These are phyloP conservation scores for Philotrypesis tridentata DNA, from an alignment of 1,140 invertebrate species.

Conservation along the genomic window DNA sequence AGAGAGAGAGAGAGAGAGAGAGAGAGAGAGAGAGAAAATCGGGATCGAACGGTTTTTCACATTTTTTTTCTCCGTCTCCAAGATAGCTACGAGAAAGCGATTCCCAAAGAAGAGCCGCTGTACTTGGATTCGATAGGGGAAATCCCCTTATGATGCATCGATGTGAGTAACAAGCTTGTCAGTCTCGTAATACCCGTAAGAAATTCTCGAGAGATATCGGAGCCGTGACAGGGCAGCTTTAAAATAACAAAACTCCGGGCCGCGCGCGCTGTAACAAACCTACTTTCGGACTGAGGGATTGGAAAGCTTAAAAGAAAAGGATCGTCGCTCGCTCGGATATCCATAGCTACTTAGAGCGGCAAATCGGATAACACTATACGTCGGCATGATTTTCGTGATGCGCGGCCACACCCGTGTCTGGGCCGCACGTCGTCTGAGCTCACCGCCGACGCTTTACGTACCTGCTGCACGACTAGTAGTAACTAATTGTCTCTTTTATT, in stretches of 20 bases:
- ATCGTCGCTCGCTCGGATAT: background rate
- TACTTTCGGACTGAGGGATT: background rate
- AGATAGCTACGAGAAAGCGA: background rate
- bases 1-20: background rate
- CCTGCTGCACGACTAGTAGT: background rate
- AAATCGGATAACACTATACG: constrained; percentile 49
- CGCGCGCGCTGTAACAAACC: background rate
- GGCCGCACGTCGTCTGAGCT: background rate
- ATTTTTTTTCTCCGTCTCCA: background rate
- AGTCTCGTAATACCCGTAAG: background rate
- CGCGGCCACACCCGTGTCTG: constrained; percentile 27
- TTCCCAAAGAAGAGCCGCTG: background rate
- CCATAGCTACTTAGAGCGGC: background rate
- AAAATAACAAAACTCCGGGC: constrained; percentile 10
- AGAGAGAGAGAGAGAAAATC: background rate
- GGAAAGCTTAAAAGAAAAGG: background rate
- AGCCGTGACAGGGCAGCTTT: background rate
- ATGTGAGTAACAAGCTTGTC: constrained; percentile 22
- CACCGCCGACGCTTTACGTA: background rate
- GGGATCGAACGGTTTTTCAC: background rate
- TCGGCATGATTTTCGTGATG: constrained; percentile 40
- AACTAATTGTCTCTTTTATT: background rate
- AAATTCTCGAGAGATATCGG: constrained; percentile 6
- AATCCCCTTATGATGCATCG: constrained; percentile 39
- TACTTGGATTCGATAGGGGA: background rate